Evolutionary conservation across 2,888 invertebrate species (phyloP).

Genomic region (Platynereis dumerilii): DNA sequence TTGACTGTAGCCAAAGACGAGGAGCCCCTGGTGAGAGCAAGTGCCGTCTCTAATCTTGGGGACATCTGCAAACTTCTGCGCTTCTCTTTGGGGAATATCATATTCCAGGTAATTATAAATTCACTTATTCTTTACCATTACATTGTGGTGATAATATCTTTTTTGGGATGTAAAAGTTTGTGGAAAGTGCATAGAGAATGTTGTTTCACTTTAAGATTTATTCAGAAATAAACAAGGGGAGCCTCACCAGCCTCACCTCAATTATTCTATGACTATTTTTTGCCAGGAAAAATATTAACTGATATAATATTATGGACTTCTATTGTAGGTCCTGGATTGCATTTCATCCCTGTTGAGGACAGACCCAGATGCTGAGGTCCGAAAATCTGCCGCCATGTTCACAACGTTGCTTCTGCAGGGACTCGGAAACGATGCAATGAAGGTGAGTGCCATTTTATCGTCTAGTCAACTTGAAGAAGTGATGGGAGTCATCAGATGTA

Average conservation of each 20-base stretch:
- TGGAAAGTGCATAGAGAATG: too few species aligned
- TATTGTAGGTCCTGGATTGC: constrained; percentile 77
- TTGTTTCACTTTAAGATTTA: not conserved
- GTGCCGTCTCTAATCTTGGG: constrained; percentile 83
- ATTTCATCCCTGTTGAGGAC: constrained; percentile 74
- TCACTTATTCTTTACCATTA: too few species aligned
- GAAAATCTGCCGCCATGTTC: constrained; percentile 81
- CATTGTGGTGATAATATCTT: too few species aligned
- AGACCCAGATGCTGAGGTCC: constrained; percentile 76
- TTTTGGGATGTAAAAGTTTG: too few species aligned
- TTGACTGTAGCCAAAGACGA: constrained; percentile 74
- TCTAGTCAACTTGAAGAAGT: too few species aligned
- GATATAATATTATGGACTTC: too few species aligned
- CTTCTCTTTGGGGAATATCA: constrained; percentile 75
- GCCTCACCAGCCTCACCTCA: too few species aligned
- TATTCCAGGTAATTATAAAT: constrained; percentile 74
- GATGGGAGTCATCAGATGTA: too few species aligned
- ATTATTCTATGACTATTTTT: too few species aligned
- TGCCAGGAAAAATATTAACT: too few species aligned
- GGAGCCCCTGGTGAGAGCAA: constrained; percentile 78
- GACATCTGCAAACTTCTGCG: constrained; percentile 79
- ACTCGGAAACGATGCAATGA: constrained; percentile 73
- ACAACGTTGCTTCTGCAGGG: constrained; percentile 78
- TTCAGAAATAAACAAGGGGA: too few species aligned
- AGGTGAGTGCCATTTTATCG: too few species aligned